A percentile compares a stretch with the other conserved stretches of the same genome.
phyloP scores from a whole-genome alignment of 2,113 vertebrate species.

The Gnathonemus longibarbis region DNA sequence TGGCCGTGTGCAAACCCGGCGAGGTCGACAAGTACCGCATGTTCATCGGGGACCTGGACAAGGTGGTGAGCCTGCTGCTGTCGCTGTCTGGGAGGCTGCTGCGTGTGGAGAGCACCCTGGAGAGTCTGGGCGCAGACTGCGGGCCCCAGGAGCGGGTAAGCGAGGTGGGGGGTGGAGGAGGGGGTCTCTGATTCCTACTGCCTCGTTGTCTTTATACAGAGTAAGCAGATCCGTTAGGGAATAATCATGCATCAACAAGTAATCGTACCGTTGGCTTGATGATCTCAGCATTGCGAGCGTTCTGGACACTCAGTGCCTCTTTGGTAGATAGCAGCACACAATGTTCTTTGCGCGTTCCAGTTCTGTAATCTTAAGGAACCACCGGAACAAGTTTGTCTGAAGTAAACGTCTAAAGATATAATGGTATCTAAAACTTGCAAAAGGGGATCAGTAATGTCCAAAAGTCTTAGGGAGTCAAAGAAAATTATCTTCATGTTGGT shows the following conservation, averaged over 20 bases:
- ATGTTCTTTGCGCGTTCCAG: neutral
- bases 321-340: neutral
- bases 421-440: neutral
- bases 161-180: neutral
- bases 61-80: conserved; percentile 86
- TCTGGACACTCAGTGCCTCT: neutral
- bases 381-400: neutral
- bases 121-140: conserved; percentile 62
- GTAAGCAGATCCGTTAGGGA: neutral
- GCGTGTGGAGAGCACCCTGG: conserved; percentile 79
- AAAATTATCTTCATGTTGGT: neutral
- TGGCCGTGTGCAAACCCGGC: conserved; percentile 83
- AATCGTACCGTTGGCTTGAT: no score
- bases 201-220: neutral
- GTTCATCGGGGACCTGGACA: conserved; percentile 92
- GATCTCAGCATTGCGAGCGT: neutral
- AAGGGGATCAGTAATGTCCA: neutral
- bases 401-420: neutral
- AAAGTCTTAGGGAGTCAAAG: neutral
- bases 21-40: conserved; percentile 92
- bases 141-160: conserved; percentile 77
- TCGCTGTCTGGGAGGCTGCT: conserved; percentile 86
- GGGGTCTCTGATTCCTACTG: neutral
- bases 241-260: neutral
- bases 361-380: neutral